A percentile compares a stretch with the other conserved stretches of the same genome.
Evolutionary conservation across 2,113 vertebrate genomes (phyloP).

Genomic region (Cervus canadensis): DNA sequence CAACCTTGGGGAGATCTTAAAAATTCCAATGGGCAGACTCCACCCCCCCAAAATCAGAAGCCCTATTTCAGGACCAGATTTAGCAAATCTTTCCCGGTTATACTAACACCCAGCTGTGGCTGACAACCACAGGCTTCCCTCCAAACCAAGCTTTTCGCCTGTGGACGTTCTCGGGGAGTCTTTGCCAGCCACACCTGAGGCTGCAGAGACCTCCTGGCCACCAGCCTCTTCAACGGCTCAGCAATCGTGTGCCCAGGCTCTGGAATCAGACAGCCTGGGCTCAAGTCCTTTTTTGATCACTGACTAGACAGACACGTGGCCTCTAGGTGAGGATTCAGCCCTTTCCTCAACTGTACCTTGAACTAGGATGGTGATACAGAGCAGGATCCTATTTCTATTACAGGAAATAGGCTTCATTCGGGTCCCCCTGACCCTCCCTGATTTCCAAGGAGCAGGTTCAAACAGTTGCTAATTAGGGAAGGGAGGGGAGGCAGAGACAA

Average conservation of each 20-base stretch:
- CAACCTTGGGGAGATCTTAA: not conserved
- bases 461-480: not conserved
- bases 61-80: not conserved
- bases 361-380: not conserved
- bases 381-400: not conserved
- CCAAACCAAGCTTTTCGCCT: not conserved
- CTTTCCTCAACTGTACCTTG: not conserved
- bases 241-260: fast-evolving
- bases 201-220: not conserved
- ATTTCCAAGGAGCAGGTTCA: not conserved
- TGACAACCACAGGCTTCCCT: not conserved
- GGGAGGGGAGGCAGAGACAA: not conserved
- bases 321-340: not conserved
- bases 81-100: not conserved
- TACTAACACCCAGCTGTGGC: not conserved
- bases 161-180: not conserved
- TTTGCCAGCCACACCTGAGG: not conserved
- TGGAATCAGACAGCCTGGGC: not conserved
- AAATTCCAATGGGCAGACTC: not conserved
- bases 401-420: not conserved
- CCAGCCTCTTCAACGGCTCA: fast-evolving
- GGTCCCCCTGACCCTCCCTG: not conserved
- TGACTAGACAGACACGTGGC: fast-evolving
- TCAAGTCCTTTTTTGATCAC: not conserved
- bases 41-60: not conserved